phyloP scores from a whole-genome alignment of 2,888 invertebrate species.

The Apeira syringaria region DNA sequence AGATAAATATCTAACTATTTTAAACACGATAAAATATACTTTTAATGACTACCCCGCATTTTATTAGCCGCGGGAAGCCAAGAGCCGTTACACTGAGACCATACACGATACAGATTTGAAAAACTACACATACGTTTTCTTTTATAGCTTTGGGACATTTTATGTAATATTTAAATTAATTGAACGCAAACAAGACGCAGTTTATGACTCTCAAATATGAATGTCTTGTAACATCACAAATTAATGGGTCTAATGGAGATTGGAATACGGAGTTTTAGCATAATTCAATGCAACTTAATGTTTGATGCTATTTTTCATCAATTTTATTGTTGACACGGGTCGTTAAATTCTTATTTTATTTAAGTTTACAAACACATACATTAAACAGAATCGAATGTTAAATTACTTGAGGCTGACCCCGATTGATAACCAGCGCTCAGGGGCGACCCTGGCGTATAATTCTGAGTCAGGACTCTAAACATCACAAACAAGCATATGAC shows the following conservation, averaged over 20 bases:
- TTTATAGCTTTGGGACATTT: slow-evolving; percentile 63
- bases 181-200: slow-evolving; percentile 68
- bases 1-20: slow-evolving; percentile 80
- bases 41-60: slow-evolving; percentile 75
- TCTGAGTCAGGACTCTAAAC: too few species aligned
- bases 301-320: slow-evolving; percentile 57
- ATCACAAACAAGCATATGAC: too few species aligned
- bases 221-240: slow-evolving; percentile 53
- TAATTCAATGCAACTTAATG: slow-evolving; percentile 56
- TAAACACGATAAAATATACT: slow-evolving; percentile 79
- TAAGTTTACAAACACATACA: not conserved
- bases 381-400: not conserved
- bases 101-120: slow-evolving; percentile 67
- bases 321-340: slow-evolving; percentile 50
- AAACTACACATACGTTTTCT: slow-evolving; percentile 67
- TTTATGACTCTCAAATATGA: slow-evolving; percentile 60
- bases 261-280: slow-evolving; percentile 53
- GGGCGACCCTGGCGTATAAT: too few species aligned
- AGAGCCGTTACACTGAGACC: slow-evolving; percentile 42
- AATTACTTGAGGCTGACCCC: too few species aligned
- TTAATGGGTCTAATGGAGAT: slow-evolving; percentile 51
- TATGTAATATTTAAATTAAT: slow-evolving; percentile 75
- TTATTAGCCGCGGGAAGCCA: slow-evolving; percentile 65
- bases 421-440: too few species aligned
- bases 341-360: slow-evolving; percentile 44